phyloP scores from a whole-genome alignment of 2,113 vertebrate species.

The Gambusia holbrooki region DNA sequence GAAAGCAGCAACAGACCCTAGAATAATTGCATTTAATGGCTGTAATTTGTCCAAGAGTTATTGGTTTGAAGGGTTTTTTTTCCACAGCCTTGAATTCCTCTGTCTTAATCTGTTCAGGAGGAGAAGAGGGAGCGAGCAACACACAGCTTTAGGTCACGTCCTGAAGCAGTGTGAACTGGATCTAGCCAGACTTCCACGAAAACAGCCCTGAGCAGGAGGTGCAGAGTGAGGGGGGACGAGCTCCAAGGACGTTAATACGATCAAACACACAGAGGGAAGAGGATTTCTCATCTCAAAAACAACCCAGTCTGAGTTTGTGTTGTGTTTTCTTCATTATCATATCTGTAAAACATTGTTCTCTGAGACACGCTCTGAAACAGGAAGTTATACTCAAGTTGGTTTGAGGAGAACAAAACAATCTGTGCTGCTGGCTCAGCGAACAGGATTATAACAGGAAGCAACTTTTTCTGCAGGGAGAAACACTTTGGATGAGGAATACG shows the following conservation, averaged over 20 bases:
- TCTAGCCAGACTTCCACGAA: slow-evolving; percentile 70
- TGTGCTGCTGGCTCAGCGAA: slow-evolving; percentile 45
- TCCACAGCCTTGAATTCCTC: neutral
- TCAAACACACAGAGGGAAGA: neutral
- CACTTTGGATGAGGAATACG: neutral
- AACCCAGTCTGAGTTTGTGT: neutral
- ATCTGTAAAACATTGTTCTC: neutral
- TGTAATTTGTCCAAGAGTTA: neutral
- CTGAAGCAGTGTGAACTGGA: slow-evolving; percentile 73
- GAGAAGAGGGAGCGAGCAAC: slow-evolving; percentile 16
- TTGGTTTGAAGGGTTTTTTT: neutral
- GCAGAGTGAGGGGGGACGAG: slow-evolving; percentile 28
- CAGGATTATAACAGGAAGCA: slow-evolving; percentile 1
- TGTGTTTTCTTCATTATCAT: too few species aligned
- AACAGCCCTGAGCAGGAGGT: slow-evolving; percentile 46
- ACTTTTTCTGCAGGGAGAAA: slow-evolving; percentile 3
- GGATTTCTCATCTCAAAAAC: slow-evolving; percentile 24
- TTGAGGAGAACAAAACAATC: slow-evolving; percentile 9
- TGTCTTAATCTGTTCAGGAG: neutral
- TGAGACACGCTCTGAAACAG: slow-evolving; percentile 18
- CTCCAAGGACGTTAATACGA: slow-evolving; percentile 21
- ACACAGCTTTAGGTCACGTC: slow-evolving; percentile 25
- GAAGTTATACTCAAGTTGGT: slow-evolving; percentile 12
- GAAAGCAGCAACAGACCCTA: neutral
- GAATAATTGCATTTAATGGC: neutral